Conservation (phyloP, 2,113 vertebrate genomes). For the Sphaerodactylus townsendi region DNA sequence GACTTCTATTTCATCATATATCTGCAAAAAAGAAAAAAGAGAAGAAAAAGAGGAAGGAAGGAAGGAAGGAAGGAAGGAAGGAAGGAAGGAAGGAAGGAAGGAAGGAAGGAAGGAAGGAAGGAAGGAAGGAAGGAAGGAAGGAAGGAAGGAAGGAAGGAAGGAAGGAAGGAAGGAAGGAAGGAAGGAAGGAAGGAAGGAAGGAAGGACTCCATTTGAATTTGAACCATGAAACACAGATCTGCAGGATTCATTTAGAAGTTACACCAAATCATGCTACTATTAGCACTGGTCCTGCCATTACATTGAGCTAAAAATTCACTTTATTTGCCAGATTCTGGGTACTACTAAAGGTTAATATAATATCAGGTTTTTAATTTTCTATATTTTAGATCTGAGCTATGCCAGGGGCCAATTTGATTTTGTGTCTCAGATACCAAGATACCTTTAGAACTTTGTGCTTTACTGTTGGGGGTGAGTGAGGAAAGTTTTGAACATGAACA, state of each 20-base stretch:
- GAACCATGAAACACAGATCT: not conserved
- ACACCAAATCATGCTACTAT: not conserved
- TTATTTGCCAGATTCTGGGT: not conserved
- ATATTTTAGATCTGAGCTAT: not conserved
- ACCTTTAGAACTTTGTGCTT: not conserved
- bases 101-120: too few species aligned
- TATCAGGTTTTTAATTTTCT: not conserved
- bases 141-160: too few species aligned
- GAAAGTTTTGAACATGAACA: not conserved
- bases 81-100: too few species aligned
- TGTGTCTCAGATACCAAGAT: not conserved
- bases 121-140: too few species aligned
- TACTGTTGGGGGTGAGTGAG: not conserved
- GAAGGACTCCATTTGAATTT: slow-evolving; percentile 3
- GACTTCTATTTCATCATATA: slow-evolving; percentile 87
- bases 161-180: too few species aligned
- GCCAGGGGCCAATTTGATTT: not conserved
- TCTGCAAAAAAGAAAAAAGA: slow-evolving; percentile 68
- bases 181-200: too few species aligned
- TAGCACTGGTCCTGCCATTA: not conserved
- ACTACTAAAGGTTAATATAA: not conserved
- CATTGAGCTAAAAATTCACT: not conserved
- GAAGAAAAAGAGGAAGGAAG: too few species aligned
- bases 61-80: too few species aligned
- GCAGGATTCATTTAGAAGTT: not conserved